Percentiles rank a stretch among this genome's conserved stretches.
phyloP scores from a whole-genome alignment of 1,140 invertebrate species.

The Whitmania pigra region DNA sequence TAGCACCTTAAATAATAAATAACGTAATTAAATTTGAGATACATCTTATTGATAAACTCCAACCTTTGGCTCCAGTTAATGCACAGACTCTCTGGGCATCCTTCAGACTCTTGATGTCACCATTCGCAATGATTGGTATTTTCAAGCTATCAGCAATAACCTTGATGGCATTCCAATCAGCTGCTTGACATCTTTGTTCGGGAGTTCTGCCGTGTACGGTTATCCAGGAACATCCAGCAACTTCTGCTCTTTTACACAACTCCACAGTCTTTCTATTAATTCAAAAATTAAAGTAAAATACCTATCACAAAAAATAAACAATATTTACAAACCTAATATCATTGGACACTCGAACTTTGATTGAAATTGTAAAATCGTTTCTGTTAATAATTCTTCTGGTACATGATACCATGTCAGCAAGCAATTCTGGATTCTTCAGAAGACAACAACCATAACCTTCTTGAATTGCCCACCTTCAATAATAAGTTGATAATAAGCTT shows the following conservation, averaged over 20 bases:
- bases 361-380: slow-evolving; percentile 68
- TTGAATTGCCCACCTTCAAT: slow-evolving; percentile 68
- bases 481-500: not conserved
- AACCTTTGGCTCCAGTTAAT: slow-evolving; percentile 60
- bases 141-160: slow-evolving; percentile 57
- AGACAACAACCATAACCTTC: slow-evolving; percentile 77
- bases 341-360: slow-evolving; percentile 70
- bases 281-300: not conserved
- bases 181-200: slow-evolving; percentile 62
- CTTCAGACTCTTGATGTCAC: slow-evolving; percentile 61
- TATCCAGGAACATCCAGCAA: slow-evolving; percentile 71
- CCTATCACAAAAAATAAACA: not conserved
- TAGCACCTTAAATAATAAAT: slow-evolving; percentile 51
- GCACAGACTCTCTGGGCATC: slow-evolving; percentile 56
- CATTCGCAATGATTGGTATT: slow-evolving; percentile 81
- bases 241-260: slow-evolving; percentile 64
- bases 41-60: not conserved
- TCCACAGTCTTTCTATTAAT: slow-evolving; percentile 50
- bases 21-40: not conserved
- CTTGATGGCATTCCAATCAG: slow-evolving; percentile 60
- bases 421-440: slow-evolving; percentile 65
- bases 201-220: slow-evolving; percentile 78
- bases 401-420: slow-evolving; percentile 63
- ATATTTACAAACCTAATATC: slow-evolving; percentile 40
- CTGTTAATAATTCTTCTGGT: slow-evolving; percentile 57